phyloP scores from a whole-genome alignment of 2,888 invertebrate species.

The Lasioglossum malachurum region DNA sequence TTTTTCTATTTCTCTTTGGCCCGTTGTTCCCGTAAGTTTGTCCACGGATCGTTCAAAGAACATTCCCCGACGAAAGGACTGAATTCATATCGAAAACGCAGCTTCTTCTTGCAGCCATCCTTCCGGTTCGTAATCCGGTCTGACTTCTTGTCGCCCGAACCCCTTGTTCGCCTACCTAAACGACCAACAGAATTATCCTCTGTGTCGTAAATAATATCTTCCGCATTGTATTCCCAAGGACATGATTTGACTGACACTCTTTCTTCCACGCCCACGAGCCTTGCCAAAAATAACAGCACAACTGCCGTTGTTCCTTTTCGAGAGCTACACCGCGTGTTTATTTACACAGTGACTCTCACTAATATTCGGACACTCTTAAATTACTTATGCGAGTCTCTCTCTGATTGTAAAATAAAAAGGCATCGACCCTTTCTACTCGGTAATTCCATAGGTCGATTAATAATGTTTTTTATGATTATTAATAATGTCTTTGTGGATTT shows the following conservation, averaged over 20 bases:
- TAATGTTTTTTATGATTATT: too few relatives aligned
- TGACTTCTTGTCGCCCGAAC: conserved; percentile 33
- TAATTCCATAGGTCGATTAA: too few relatives aligned
- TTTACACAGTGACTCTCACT: too few relatives aligned
- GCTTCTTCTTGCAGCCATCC: conserved; percentile 22
- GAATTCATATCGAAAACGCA: not conserved
- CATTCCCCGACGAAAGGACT: not conserved
- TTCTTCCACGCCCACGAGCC: conserved; percentile 16
- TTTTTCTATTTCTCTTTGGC: not conserved
- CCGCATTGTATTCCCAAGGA: conserved; percentile 34
- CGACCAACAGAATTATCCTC: conserved; percentile 29
- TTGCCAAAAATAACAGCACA: conserved; percentile 22
- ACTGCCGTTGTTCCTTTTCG: not conserved
- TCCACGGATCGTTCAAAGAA: not conserved
- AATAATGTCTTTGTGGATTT: too few relatives aligned
- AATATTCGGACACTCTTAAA: too few relatives aligned
- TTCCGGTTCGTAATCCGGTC: conserved; percentile 37
- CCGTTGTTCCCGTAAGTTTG: not conserved
- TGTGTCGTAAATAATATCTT: conserved; percentile 40
- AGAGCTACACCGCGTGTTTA: not conserved
- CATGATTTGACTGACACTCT: conserved; percentile 43
- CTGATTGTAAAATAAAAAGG: too few relatives aligned
- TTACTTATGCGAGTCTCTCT: too few relatives aligned
- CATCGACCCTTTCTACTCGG: too few relatives aligned
- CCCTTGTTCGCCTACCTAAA: conserved; percentile 45